phyloP scores from a whole-genome alignment of 2,888 invertebrate species.

The Aricia artaxerxes region DNA sequence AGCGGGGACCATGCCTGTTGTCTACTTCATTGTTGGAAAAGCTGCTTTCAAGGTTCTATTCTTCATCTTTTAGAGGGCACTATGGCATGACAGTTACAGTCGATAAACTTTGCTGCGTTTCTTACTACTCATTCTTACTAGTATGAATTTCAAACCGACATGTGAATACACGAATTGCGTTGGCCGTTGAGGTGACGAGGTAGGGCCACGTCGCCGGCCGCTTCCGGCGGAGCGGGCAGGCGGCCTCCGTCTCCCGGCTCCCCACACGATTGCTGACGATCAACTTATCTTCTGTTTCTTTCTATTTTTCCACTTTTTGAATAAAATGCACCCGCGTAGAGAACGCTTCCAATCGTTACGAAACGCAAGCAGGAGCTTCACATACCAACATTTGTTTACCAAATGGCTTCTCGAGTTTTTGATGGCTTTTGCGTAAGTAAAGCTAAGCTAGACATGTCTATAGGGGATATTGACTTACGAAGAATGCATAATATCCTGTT shows the following conservation, averaged over 20 bases:
- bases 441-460: conserved; percentile 62
- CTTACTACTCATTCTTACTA: conserved; percentile 76
- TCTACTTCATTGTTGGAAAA: conserved; percentile 80
- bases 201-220: conserved; percentile 66
- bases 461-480: conserved; percentile 50
- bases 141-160: conserved; percentile 68
- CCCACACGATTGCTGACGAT: conserved; percentile 75
- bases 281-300: conserved; percentile 73
- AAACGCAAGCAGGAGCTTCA: conserved; percentile 73
- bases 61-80: conserved; percentile 80
- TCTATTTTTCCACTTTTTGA: conserved; percentile 72
- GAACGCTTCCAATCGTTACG: conserved; percentile 70
- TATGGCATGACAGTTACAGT: conserved; percentile 80
- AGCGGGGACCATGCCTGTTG: conserved; percentile 78
- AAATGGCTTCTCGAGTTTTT: conserved; percentile 67
- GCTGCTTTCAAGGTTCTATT: conserved; percentile 80
- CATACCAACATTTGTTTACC: conserved; percentile 56
- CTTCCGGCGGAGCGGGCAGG: conserved; percentile 63
- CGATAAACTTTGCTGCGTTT: conserved; percentile 79
- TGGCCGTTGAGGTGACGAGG: conserved; percentile 64
- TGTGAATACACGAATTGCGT: conserved; percentile 77
- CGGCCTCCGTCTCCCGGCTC: conserved; percentile 67
- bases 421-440: conserved; percentile 71
- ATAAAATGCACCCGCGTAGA: conserved; percentile 78
- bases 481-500: conserved; percentile 55